These are phyloP conservation scores for Drosophila murphyi DNA, from an alignment of 1,140 invertebrate species.

Conservation along the genomic window DNA sequence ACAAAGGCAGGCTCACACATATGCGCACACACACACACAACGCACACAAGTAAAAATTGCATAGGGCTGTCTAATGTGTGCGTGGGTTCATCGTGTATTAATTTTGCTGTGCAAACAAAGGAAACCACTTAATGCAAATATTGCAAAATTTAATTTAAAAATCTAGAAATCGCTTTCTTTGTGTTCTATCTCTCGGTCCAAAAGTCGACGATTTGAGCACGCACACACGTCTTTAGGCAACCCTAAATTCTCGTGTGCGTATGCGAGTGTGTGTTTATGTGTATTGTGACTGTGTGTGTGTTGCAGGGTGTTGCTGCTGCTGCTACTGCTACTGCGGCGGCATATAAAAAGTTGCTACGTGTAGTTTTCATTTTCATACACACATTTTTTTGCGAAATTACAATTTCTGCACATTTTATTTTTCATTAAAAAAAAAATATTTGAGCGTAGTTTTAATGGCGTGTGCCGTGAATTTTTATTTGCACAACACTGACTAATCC, in stretches of 20 bases:
- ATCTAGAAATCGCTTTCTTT: not conserved
- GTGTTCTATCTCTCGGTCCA: conserved; percentile 3
- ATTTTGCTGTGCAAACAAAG: conserved; percentile 38
- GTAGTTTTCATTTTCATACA: conserved; percentile 68
- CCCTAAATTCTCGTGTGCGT: conserved; percentile 40
- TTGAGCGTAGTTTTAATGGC: not conserved
- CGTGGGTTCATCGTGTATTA: conserved; percentile 26
- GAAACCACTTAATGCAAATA: conserved; percentile 12
- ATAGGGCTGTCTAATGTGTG: conserved; percentile 47
- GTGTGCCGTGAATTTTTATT: conserved; percentile 8
- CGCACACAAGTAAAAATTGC: conserved; percentile 50
- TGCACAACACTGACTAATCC: conserved; percentile 17
- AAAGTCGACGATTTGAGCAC: conserved; percentile 16
- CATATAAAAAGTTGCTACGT: conserved; percentile 77
- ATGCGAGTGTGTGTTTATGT: conserved; percentile 26
- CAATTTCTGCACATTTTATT: conserved; percentile 16
- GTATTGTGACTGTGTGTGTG: conserved; percentile 43
- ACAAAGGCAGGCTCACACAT: conserved; percentile 52
- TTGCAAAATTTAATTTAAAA: not conserved
- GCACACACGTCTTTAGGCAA: conserved; percentile 43
- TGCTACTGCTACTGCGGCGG: conserved; percentile 52
- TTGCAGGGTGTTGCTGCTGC: conserved; percentile 57
- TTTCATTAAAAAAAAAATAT: not conserved
- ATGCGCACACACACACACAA: conserved; percentile 11
- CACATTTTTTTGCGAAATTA: conserved; percentile 15